Percentiles rank a stretch among this genome's conserved stretches.
Evolutionary conservation across 2,113 vertebrate genomes (phyloP).

Genomic region (Misgurnus mizolepis): DNA sequence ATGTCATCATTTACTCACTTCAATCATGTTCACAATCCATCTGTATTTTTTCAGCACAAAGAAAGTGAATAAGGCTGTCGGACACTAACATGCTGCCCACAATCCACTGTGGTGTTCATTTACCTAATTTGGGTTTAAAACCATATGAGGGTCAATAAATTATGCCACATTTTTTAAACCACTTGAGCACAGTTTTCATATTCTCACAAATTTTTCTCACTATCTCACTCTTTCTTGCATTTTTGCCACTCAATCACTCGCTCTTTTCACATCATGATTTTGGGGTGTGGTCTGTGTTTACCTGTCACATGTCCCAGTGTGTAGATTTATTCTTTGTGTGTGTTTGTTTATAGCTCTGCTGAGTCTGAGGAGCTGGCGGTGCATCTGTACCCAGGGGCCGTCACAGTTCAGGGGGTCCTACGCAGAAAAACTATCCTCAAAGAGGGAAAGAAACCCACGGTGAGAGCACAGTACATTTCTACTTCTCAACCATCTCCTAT

Average conservation of each 20-base stretch:
- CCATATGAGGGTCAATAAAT: background rate
- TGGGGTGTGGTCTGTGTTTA: background rate
- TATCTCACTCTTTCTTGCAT: background rate
- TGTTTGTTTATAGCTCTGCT: slow-evolving; percentile 82
- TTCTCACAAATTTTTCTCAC: slow-evolving; percentile 2
- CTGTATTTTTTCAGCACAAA: too few relatives aligned
- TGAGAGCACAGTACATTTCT: slow-evolving; percentile 66
- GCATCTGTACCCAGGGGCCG: slow-evolving; percentile 92
- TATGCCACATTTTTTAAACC: background rate
- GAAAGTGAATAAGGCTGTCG: too few relatives aligned
- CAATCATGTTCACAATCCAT: too few relatives aligned
- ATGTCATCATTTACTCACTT: too few relatives aligned
- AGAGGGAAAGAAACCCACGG: slow-evolving; percentile 98
- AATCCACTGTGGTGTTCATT: too few relatives aligned
- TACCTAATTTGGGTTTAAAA: background rate
- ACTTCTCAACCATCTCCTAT: background rate
- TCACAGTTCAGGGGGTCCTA: slow-evolving; percentile 95
- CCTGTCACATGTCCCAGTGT: background rate
- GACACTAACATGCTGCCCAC: too few relatives aligned
- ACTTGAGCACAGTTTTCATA: background rate
- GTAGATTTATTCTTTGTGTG: background rate
- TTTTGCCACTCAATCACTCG: background rate
- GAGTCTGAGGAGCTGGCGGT: slow-evolving; percentile 96
- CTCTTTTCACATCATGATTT: background rate
- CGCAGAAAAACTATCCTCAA: slow-evolving; percentile 95